Percentiles rank a stretch among this genome's conserved stretches.
phyloP scores from a whole-genome alignment of 1,140 invertebrate genomes.

The Babylonia areolata region DNA sequence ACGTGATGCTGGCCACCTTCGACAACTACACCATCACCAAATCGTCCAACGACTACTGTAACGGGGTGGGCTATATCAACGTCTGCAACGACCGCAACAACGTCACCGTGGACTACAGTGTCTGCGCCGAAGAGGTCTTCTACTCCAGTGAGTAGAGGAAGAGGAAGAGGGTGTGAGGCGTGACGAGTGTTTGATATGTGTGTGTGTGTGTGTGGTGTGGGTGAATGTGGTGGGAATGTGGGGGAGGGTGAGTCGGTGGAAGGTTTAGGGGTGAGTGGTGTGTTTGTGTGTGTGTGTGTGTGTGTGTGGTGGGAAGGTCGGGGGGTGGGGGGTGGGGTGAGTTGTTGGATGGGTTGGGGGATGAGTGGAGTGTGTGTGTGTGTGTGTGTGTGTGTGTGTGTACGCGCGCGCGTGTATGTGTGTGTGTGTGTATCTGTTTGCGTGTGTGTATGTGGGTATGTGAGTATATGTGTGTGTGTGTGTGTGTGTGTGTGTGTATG shows the following conservation, averaged over 20 bases:
- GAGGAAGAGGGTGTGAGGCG: not conserved
- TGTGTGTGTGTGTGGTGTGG: not conserved
- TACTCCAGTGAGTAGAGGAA: not conserved
- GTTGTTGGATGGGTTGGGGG: no score
- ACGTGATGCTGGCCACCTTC: not conserved
- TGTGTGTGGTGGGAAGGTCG: no score
- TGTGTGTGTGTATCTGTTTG: not conserved
- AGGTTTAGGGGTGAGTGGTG: no score
- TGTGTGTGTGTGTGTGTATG: constrained; percentile 16
- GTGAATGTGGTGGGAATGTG: not conserved
- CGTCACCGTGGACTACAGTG: not conserved
- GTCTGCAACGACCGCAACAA: not conserved
- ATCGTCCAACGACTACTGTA: not conserved
- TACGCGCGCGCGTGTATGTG: not conserved
- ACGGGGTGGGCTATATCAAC: not conserved
- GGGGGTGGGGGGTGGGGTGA: no score
- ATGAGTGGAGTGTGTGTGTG: no score
- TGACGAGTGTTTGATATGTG: not conserved
- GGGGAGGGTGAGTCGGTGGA: not conserved
- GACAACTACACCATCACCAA: not conserved
- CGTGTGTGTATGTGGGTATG: no score
- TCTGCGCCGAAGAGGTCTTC: not conserved
- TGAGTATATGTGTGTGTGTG: constrained; percentile 7
- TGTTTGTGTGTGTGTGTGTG: no score
- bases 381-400: not conserved